Evolutionary conservation across 2,113 vertebrate species (phyloP), one percentile per base, ranked within the genome.

Genomic region (Microcebus murinus): DNA sequence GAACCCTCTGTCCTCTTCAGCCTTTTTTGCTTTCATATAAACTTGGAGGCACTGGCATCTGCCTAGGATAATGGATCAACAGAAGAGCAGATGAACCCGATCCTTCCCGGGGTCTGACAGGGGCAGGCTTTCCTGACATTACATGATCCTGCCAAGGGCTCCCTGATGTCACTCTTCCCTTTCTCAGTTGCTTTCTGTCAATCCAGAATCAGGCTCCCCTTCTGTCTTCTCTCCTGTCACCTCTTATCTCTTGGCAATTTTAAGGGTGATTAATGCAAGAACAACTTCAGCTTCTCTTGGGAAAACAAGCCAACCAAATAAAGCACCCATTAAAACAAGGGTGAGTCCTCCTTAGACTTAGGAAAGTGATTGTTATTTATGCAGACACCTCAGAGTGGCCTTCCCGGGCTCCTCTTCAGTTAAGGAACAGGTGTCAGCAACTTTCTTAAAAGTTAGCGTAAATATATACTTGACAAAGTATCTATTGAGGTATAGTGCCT

Each of bases 221-320:
- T 52, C 82, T 3, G 18, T 5, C 76, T 63, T 63, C 61, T 21
- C 61, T 63, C 11, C 73, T 45, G 20, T 71, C 10, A 12, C 34
- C 39, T 21, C 68, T 39, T 13, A 61, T 34, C 65, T 90, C 31
- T 29, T 12, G 42, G 68, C 67, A 34, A 52, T 70, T 87, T 85
- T 88, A 76, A 96, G 79, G 34, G 39, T 36, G 27, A 76, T 67
- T 20, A 71, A 76, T 29, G 57, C 42, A 89, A 70, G 52, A 89
- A 73, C 45, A 42, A 23, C 8, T 27, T 74, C 21, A 87, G 89
- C 25, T 17, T 86, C 39, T 95, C 57, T 95, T 8, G 27, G 70
- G 61, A 95, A 88, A 76, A 94, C 61, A 68, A 81, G 42, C 80
- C 45, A 95, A 29, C 50, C 39, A 29, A 81, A 68, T 10, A 1